phyloP scores from a whole-genome alignment of 2,797 vertebrate species.

The Macrochelys suwanniensis region DNA sequence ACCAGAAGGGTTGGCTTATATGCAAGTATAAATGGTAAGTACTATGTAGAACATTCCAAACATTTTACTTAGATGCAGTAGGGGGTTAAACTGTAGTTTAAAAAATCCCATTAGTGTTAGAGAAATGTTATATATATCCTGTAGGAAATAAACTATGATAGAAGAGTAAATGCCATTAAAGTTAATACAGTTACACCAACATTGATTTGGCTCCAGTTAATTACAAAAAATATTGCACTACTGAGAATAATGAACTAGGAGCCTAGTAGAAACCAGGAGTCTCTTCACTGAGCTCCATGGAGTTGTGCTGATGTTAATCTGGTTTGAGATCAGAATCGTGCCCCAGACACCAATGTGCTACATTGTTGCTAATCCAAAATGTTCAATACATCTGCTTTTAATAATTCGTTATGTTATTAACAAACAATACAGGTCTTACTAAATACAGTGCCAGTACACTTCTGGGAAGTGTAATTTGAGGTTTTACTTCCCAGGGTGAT shows the following conservation, averaged over 20 bases:
- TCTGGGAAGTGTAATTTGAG: not conserved
- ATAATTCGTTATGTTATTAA: not conserved
- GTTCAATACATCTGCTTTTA: not conserved
- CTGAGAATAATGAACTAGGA: not conserved
- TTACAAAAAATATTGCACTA: slow-evolving; percentile 33
- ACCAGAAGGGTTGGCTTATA: not conserved
- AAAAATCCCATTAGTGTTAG: not conserved
- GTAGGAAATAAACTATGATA: slow-evolving; percentile 11
- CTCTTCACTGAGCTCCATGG: not conserved
- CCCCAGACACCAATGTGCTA: not conserved
- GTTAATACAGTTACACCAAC: not conserved
- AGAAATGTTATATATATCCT: not conserved
- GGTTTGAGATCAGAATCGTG: not conserved
- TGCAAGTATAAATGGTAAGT: not conserved
- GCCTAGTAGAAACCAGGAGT: slow-evolving; percentile 21
- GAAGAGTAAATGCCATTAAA: slow-evolving; percentile 48
- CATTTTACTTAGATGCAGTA: accelerated
- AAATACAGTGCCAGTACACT: not conserved
- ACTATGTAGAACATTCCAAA: not conserved
- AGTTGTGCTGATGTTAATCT: not conserved
- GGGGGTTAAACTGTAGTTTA: not conserved
- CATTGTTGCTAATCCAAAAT: not conserved
- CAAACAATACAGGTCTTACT: not conserved
- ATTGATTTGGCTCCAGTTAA: slow-evolving; percentile 15
- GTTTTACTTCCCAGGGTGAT: accelerated